Percentiles rank a stretch among this genome's conserved stretches.
Conservation (phyloP, 2,888 invertebrate genomes). For the Carcina quercana region DNA sequence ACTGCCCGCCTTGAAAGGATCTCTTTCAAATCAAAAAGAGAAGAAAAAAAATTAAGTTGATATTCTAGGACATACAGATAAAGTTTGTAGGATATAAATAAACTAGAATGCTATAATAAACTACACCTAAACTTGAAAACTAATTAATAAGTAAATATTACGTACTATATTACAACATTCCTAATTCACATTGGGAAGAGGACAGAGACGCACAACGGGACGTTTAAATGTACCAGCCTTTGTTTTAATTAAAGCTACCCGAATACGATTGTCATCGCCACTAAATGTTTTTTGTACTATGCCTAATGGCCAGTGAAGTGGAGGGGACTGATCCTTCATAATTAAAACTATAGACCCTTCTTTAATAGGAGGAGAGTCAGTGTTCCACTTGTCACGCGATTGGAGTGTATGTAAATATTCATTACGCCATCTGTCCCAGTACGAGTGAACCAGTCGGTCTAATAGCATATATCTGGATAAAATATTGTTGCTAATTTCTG, state of each 20-base stretch:
- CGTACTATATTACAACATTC: too few species aligned
- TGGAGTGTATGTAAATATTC: slow-evolving; percentile 9
- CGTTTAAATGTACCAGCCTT: neutral
- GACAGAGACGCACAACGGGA: neutral
- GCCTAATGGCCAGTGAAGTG: slow-evolving; percentile 5
- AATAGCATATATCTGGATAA: neutral
- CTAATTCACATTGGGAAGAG: too few species aligned
- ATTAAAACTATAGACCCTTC: slow-evolving; percentile 4
- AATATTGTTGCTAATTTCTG: neutral
- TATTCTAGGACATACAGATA: too few species aligned
- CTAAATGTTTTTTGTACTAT: neutral
- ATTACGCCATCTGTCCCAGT: slow-evolving; percentile 8
- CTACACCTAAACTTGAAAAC: too few species aligned
- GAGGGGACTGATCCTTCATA: slow-evolving; percentile 3
- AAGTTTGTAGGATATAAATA: too few species aligned
- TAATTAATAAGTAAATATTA: too few species aligned
- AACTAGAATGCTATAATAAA: too few species aligned
- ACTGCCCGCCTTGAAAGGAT: too few species aligned
- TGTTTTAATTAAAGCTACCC: neutral
- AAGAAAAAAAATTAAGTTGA: too few species aligned
- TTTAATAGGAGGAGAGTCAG: neutral
- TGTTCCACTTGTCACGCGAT: slow-evolving; percentile 4
- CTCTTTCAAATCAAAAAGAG: too few species aligned
- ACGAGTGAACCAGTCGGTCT: slow-evolving; percentile 3
- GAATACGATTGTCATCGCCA: neutral